phyloP scores from a whole-genome alignment of 2,888 invertebrate genomes.

The Sympetrum striolatum region DNA sequence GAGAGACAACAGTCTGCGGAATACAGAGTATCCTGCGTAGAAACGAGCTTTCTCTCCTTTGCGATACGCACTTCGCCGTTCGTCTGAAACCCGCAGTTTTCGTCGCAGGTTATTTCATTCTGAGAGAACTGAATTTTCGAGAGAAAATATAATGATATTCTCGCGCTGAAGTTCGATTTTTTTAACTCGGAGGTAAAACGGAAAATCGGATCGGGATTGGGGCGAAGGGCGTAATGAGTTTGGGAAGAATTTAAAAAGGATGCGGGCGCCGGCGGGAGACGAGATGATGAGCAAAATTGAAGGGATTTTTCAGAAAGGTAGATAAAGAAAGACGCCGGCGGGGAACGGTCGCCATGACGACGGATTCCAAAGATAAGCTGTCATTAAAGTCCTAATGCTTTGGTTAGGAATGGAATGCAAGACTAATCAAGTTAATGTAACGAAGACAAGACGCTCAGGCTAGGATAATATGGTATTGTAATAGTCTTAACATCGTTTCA shows the following conservation, averaged over 20 bases:
- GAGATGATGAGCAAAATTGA: neutral
- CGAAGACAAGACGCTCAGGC: too few species aligned
- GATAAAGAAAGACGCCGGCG: too few species aligned
- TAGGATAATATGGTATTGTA: too few species aligned
- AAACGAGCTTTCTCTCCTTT: too few species aligned
- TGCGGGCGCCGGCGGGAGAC: neutral
- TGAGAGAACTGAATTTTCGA: neutral
- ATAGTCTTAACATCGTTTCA: too few species aligned
- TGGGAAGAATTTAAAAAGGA: neutral
- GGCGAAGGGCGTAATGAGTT: neutral
- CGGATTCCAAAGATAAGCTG: too few species aligned
- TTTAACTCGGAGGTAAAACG: neutral
- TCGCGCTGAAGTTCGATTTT: neutral
- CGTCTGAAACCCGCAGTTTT: neutral
- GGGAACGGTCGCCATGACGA: neutral
- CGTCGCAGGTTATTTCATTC: neutral
- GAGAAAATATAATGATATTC: neutral
- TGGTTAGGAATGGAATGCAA: too few species aligned
- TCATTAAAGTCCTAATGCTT: too few species aligned
- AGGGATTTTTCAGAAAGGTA: neutral
- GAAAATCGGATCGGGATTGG: neutral
- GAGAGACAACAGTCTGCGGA: too few species aligned
- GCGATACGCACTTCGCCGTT: too few species aligned
- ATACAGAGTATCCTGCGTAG: too few species aligned
- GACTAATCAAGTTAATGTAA: too few species aligned